These are phyloP conservation scores for Morelia viridis DNA, from an alignment of 2,797 vertebrate species.

Conservation along the genomic window DNA sequence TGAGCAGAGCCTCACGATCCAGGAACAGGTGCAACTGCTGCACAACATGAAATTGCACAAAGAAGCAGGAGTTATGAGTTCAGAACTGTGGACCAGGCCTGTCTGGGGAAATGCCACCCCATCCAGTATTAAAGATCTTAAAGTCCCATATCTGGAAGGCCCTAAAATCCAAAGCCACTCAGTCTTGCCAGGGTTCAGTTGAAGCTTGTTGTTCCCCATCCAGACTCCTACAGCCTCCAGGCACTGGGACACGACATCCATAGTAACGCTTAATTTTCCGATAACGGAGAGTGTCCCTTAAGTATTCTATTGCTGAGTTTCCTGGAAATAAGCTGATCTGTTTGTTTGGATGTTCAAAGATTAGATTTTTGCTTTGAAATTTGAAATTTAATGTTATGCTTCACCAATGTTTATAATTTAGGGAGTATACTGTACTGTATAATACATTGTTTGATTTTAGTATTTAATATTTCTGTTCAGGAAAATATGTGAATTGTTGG, in stretches of 20 bases:
- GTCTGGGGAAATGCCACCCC: neutral
- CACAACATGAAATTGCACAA: neutral
- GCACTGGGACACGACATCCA: neutral
- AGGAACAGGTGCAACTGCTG: neutral
- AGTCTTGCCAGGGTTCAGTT: neutral
- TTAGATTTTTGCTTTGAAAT: neutral
- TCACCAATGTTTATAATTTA: neutral
- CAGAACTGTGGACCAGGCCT: neutral
- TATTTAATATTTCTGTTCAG: neutral
- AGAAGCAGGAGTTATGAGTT: neutral
- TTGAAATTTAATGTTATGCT: neutral
- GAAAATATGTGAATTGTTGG: neutral
- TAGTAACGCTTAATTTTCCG: neutral
- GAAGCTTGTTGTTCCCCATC: neutral
- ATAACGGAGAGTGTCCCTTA: neutral
- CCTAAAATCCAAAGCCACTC: neutral
- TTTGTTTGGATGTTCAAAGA: neutral
- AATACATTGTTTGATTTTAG: neutral
- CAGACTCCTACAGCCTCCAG: neutral
- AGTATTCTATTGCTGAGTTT: neutral
- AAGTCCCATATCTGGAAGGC: neutral
- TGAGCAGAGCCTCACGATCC: neutral
- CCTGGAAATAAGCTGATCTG: neutral
- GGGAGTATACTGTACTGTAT: neutral
- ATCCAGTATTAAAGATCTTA: neutral